A percentile compares a stretch with the other conserved stretches of the same genome.
phyloP scores from a whole-genome alignment of 1,140 invertebrate species.

The Conus betulinus region DNA sequence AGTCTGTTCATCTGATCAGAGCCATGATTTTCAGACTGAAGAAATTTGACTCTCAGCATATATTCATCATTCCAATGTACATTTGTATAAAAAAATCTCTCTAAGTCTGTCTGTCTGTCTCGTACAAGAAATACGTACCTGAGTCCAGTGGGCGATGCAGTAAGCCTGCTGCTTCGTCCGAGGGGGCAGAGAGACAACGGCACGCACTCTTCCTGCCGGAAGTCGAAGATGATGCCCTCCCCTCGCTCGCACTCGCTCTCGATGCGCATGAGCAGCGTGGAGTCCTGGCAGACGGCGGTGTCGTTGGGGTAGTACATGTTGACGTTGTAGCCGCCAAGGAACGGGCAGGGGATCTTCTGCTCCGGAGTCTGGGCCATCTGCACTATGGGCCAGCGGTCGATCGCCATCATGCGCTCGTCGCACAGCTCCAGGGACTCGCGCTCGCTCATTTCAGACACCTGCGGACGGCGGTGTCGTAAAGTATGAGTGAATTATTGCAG shows the following conservation, averaged over 20 bases:
- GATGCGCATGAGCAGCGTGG: conserved; percentile 54
- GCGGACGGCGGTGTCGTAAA: not conserved
- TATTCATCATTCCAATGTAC: too few relatives aligned
- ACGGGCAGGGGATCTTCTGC: conserved; percentile 44
- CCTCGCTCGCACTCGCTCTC: conserved; percentile 64
- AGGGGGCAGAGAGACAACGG: conserved; percentile 47
- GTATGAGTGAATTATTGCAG: too few relatives aligned
- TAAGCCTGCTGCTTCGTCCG: conserved; percentile 44
- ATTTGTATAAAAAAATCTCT: too few relatives aligned
- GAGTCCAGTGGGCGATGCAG: conserved; percentile 61
- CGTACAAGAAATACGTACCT: not conserved
- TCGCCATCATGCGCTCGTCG: conserved; percentile 46
- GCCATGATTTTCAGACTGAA: too few relatives aligned
- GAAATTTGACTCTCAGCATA: too few relatives aligned
- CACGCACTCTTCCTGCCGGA: conserved; percentile 53
- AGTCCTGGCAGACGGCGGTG: conserved; percentile 44
- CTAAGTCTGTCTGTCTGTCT: too few relatives aligned
- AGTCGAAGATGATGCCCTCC: conserved; percentile 62
- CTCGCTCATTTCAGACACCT: conserved; percentile 15
- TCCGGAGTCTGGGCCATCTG: conserved; percentile 39
- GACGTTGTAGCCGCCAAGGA: conserved; percentile 61
- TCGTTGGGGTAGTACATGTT: conserved; percentile 46
- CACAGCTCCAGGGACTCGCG: conserved; percentile 41
- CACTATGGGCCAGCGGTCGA: conserved; percentile 55
- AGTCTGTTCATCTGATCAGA: too few relatives aligned